Percentiles rank a stretch among this genome's conserved stretches.
phyloP scores from a whole-genome alignment of 1,140 invertebrate species.

The Spodoptera frugiperda region DNA sequence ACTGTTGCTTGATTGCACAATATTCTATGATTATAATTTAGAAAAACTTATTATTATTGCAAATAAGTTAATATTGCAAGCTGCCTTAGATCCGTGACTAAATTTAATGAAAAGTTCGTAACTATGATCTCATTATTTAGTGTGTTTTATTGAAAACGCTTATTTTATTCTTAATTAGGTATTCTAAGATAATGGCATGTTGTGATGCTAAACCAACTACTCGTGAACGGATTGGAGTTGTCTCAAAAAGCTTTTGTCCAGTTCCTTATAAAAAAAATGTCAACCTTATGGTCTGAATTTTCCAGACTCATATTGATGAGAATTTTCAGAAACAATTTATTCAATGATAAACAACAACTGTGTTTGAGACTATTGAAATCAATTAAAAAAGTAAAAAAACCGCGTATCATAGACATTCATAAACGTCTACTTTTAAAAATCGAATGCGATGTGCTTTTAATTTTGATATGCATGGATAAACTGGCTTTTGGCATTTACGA shows the following conservation, averaged over 20 bases:
- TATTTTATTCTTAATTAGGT: constrained; percentile 26
- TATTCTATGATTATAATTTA: constrained; percentile 31
- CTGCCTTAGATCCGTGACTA: constrained; percentile 6
- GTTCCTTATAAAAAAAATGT: constrained; percentile 8
- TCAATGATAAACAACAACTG: neutral
- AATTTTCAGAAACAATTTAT: too few species aligned
- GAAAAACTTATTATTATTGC: neutral
- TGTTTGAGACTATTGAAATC: neutral
- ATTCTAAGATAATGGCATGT: constrained; percentile 62
- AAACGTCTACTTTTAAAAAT: constrained; percentile 23
- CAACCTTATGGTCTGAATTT: constrained; percentile 38
- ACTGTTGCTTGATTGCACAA: constrained; percentile 48
- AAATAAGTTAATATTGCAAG: constrained; percentile 5
- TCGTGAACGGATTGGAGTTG: constrained; percentile 33
- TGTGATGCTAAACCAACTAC: constrained; percentile 56
- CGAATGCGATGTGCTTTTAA: constrained; percentile 5
- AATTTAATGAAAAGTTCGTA: neutral
- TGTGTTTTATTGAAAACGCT: neutral
- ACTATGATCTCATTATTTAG: neutral
- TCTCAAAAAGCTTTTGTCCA: constrained; percentile 11
- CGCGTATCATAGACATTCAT: constrained; percentile 21
- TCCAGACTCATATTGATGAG: constrained; percentile 40
- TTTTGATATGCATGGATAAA: neutral
- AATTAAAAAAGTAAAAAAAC: constrained; percentile 11
- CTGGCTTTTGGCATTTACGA: too few species aligned